Base-by-base conservation (phyloP, 2,888 invertebrate genomes). In the Neocrepidodera transversa region DNA sequence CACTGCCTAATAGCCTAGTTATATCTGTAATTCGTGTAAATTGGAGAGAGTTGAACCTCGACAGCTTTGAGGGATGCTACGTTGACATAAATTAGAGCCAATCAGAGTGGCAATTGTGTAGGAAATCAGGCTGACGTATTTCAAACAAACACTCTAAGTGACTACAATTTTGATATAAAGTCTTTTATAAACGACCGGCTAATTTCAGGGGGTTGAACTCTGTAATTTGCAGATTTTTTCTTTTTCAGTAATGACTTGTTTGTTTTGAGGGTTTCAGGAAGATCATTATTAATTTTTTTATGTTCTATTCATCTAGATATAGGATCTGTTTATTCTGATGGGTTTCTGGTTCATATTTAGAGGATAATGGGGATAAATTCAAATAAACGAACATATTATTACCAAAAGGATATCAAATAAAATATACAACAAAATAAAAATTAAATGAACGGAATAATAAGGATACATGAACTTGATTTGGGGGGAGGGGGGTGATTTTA, bases 1-100 rank as follows among this genome's bases (percentile, higher is more conserved):
- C 42, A 42, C 23, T 45, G 26, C 4, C 13, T 45, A 45, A 45
- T 2, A 38, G 17, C 35, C 13, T 35, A 35, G 35, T 35, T 35
- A 35, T 2, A 13, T 2, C 17, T 13, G 30, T 60, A 60, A 55
- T 60, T 50, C 47, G 55, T 51, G 60, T 47, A 55, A 60, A 60
- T 60, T 60, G 60, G 55, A 51, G 51, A 55, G 47, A 50, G 45
- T 38, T 38, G 38, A 38, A 17, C 17, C 8, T 38, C 38, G 17
- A 17, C 17, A 14, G 38, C 17, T 38, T 38, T 10, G 16, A 38
- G 38, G 16, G 11, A 35, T 40, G 6, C 45, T 26, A 43, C 50
- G 35, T 49, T 55, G 55, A 50, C 50, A 36, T 54, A 55, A 60
- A 60, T 60, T 51, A 60, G 45, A 47, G 55, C 55, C 60, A 60